Evolutionary conservation across 2,888 invertebrate genomes (phyloP).

Genomic region (Alcis repandata): DNA sequence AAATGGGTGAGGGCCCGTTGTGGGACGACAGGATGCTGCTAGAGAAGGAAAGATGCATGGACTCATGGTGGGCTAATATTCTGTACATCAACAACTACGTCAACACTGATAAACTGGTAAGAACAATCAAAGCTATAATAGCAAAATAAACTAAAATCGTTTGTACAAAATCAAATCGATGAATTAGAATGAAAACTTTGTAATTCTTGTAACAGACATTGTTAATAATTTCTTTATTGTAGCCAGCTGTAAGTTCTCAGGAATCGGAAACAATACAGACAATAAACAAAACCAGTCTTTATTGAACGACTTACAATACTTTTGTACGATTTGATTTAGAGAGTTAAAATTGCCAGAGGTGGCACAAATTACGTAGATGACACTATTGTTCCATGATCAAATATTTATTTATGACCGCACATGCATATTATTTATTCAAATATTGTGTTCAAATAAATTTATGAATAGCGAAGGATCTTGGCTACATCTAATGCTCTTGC

Average conservation of each 20-base stretch:
- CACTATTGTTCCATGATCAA: slow-evolving; percentile 1
- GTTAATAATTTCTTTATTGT: background rate
- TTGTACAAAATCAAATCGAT: background rate
- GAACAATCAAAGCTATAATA: slow-evolving; percentile 25
- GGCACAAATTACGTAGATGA: background rate
- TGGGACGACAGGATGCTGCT: slow-evolving; percentile 89
- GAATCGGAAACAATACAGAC: background rate
- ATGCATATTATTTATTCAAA: background rate
- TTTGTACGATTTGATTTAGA: slow-evolving; percentile 9
- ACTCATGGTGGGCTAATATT: slow-evolving; percentile 91
- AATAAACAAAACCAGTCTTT: background rate
- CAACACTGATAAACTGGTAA: slow-evolving; percentile 88
- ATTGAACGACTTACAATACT: slow-evolving; percentile 8
- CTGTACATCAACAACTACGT: slow-evolving; percentile 92
- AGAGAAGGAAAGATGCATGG: slow-evolving; percentile 87
- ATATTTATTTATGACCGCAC: background rate
- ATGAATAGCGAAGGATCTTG: background rate
- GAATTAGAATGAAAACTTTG: background rate
- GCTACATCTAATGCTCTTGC: background rate
- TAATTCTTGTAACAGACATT: background rate
- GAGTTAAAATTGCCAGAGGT: slow-evolving; percentile 18
- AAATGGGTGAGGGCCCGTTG: slow-evolving; percentile 90
- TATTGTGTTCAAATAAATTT: background rate
- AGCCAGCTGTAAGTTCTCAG: slow-evolving; percentile 17
- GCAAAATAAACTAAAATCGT: background rate